Conservation (phyloP, 1,140 invertebrate species). For the Pogonognathellus flavescens region DNA sequence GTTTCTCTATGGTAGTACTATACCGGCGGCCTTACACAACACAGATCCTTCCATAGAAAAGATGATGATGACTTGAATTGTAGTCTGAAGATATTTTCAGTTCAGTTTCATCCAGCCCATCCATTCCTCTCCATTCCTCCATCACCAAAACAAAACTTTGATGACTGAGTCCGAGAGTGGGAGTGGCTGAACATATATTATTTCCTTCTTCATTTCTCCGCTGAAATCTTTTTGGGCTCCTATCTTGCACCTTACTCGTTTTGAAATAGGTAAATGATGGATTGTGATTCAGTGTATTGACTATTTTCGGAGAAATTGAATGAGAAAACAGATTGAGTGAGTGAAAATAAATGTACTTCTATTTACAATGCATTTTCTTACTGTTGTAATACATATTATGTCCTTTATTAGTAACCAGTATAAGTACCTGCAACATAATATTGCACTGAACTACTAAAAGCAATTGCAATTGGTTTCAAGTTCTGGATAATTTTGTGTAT, state of each 20-base stretch:
- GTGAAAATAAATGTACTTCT: too few relatives aligned
- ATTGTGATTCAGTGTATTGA: conserved; percentile 29
- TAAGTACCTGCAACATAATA: too few relatives aligned
- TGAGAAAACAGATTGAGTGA: neutral
- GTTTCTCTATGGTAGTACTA: too few relatives aligned
- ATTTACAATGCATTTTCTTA: too few relatives aligned
- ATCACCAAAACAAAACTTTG: conserved; percentile 41
- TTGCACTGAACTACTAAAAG: too few relatives aligned
- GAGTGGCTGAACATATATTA: neutral
- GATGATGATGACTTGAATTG: conserved; percentile 33
- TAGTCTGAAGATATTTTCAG: conserved; percentile 1
- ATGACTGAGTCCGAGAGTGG: conserved; percentile 35
- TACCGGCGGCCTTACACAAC: too few relatives aligned
- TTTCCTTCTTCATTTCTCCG: neutral
- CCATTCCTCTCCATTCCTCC: neutral
- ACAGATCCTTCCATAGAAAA: neutral
- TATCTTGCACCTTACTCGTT: neutral
- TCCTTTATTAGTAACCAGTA: too few relatives aligned
- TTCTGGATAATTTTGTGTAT: too few relatives aligned
- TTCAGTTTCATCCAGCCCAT: too few relatives aligned
- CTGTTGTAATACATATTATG: too few relatives aligned
- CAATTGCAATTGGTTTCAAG: too few relatives aligned
- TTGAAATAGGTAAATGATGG: conserved; percentile 18
- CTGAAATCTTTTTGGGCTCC: neutral
- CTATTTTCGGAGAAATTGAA: neutral